Evolutionary conservation across 2,797 vertebrate genomes (phyloP).

Genomic region (Telmatherina bonti): DNA sequence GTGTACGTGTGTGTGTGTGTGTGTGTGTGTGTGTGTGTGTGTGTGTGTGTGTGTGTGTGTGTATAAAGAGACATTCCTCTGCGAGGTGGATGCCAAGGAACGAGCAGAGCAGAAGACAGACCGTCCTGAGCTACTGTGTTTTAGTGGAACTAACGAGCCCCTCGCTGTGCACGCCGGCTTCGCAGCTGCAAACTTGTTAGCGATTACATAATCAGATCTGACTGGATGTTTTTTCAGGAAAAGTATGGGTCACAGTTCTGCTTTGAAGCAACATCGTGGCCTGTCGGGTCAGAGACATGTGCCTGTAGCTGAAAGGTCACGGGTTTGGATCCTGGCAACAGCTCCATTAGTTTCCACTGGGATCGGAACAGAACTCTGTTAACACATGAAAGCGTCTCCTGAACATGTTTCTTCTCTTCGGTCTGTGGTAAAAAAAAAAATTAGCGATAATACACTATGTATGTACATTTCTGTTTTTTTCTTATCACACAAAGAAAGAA

Average conservation of each 20-base stretch:
- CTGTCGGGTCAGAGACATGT: conserved; percentile 15
- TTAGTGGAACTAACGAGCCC: conserved; percentile 65
- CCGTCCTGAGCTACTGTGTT: conserved; percentile 72
- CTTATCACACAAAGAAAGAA: too few relatives aligned
- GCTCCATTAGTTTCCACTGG: neutral
- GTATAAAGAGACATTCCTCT: conserved; percentile 75
- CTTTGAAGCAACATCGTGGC: conserved; percentile 28
- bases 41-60: conserved; percentile 35
- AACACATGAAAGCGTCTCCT: conserved; percentile 12
- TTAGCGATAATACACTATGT: neutral
- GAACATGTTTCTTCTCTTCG: neutral
- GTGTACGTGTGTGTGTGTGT: conserved; percentile 37
- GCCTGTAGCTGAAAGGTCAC: conserved; percentile 46
- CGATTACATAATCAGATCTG: conserved; percentile 55
- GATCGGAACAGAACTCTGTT: conserved; percentile 13
- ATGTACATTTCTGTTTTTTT: too few relatives aligned
- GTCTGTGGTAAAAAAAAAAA: neutral
- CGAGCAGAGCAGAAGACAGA: conserved; percentile 67
- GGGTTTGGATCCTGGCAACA: conserved; percentile 20
- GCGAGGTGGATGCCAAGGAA: conserved; percentile 71
- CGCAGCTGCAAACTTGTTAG: conserved; percentile 65
- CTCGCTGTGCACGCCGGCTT: conserved; percentile 52
- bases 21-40: conserved; percentile 44
- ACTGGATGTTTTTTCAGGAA: conserved; percentile 55
- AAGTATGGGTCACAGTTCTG: conserved; percentile 17